phyloP scores from a whole-genome alignment of 2,113 vertebrate genomes.

The Bambusicola thoracicus region DNA sequence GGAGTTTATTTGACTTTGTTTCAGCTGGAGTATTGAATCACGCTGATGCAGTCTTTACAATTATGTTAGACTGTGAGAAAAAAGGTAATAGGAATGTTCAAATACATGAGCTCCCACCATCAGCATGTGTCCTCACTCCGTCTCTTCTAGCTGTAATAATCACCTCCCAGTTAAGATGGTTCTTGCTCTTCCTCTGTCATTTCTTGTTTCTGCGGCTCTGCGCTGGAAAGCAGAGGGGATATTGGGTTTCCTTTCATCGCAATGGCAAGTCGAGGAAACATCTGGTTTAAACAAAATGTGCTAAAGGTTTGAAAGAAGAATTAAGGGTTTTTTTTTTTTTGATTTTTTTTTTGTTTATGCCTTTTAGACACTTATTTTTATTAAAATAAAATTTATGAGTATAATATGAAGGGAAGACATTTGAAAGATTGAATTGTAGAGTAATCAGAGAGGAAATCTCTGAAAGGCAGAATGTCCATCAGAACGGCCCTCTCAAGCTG shows the following conservation, averaged over 20 bases:
- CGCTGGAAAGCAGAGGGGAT: slow-evolving; percentile 39
- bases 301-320: slow-evolving; percentile 49
- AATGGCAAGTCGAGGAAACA: slow-evolving; percentile 64
- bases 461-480: slow-evolving; percentile 51
- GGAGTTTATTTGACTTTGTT: slow-evolving; percentile 51
- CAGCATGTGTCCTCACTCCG: background rate
- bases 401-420: slow-evolving; percentile 54
- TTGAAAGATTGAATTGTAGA: slow-evolving; percentile 44
- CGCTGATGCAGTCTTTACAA: slow-evolving; percentile 27
- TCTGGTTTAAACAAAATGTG: slow-evolving; percentile 70
- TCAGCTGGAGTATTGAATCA: slow-evolving; percentile 11
- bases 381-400: slow-evolving; percentile 79
- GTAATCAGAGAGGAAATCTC: slow-evolving; percentile 38
- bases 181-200: slow-evolving; percentile 16
- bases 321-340: background rate
- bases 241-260: slow-evolving; percentile 65
- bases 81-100: slow-evolving; percentile 2
- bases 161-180: background rate
- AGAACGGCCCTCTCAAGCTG: background rate
- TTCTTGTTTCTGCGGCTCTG: slow-evolving; percentile 57
- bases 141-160: background rate
- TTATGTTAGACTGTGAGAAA: slow-evolving; percentile 40
- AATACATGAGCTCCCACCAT: background rate
- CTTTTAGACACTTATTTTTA: slow-evolving; percentile 71
- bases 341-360: slow-evolving; percentile 63